A percentile compares a stretch with the other conserved stretches of the same genome.
These are phyloP conservation scores for Lepus townsendii DNA, from an alignment of 2,797 vertebrate genomes.

Conservation along the genomic window DNA sequence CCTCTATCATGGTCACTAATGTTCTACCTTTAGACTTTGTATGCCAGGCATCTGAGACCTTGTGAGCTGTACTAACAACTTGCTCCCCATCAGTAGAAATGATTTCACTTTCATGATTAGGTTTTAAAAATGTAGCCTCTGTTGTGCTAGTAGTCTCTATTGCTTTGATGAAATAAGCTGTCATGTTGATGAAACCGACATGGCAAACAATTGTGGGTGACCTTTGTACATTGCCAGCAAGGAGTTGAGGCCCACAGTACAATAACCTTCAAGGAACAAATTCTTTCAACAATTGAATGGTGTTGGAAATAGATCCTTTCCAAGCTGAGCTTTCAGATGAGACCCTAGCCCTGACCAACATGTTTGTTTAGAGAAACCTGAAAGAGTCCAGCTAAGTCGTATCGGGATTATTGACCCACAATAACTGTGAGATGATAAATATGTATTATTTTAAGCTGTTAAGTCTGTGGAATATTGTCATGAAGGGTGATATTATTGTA, in stretches of 20 bases:
- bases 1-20: not conserved
- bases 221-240: not conserved
- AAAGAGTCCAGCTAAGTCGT: not conserved
- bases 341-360: not conserved
- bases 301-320: not conserved
- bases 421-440: not conserved
- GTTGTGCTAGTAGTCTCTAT: not conserved
- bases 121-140: not conserved
- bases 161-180: not conserved
- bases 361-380: not conserved
- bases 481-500: not conserved
- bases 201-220: fast-evolving
- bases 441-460: no score
- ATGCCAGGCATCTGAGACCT: not conserved
- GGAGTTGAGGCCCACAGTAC: no score
- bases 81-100: not conserved
- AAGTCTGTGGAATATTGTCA: not conserved
- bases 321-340: not conserved
- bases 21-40: not conserved
- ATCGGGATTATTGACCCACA: not conserved
- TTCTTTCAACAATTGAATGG: not conserved
- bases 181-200: not conserved
- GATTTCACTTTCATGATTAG: not conserved
- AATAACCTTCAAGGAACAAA: not conserved
- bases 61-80: not conserved